Base-by-base conservation (phyloP, 2,113 vertebrate genomes). In the Dascyllus trimaculatus region DNA sequence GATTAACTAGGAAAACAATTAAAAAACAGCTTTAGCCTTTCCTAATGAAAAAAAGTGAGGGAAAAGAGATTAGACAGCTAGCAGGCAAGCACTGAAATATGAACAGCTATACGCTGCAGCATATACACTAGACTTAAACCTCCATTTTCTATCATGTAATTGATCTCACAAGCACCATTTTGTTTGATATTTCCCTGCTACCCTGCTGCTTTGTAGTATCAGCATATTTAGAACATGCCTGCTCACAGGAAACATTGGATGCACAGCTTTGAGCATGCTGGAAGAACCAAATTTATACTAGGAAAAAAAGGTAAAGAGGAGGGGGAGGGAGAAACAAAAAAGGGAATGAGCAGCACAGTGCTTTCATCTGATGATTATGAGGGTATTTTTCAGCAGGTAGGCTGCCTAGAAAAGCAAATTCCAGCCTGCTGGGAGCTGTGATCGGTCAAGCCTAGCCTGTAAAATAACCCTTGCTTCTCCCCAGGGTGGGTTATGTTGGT, bases 61-160 rank as follows among this genome's bases (percentile, higher is more conserved):
- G 53, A 70, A 46, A 72, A 68, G 45, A 80, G 89, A 90, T 90
- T 87, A 87, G 67, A 87, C 35, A 19, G 57, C 80, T 63, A 32
- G 84, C 69, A 89, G 77, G 71, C 64, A 48, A 61, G 84, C 54
- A 40, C 29, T 75, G 75, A 86, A 88, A 91, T 88, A 85, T 84
- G 78, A 93, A 86, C 80, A 64, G 80, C 86, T 90, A 91, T 89
- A 91, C 11, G 19, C 86, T 59, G 81, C 74, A 73, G 86, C 76
- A 68, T 89, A 91, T 89, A 90, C 63, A 45, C 75, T 46, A 73
- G 60, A 89, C 71, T 68, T 88, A 90, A 92, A 92, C 90, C 93
- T 91, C 93, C 93, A 93, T 93, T 93, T 93, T 94, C 89, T 91
- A 89, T 91, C 90, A 88, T 78, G 89, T 92, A 93, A 94, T 91